phyloP scores from a whole-genome alignment of 2,797 vertebrate genomes.

The Mionectes olivaceus region DNA sequence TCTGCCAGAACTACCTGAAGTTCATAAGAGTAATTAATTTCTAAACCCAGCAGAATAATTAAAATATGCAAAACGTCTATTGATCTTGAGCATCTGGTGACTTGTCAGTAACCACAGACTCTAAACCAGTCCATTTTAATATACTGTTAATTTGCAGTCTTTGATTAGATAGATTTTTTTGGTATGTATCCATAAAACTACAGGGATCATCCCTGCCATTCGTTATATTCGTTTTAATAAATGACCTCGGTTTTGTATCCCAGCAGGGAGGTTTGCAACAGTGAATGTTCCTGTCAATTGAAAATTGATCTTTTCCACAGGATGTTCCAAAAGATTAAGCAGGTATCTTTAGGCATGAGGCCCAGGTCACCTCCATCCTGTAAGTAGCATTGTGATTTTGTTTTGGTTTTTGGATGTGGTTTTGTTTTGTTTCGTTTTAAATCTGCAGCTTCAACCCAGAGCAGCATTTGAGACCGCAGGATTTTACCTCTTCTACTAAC shows the following conservation, averaged over 20 bases:
- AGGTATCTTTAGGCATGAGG: not conserved
- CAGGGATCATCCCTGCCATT: slow-evolving; percentile 8
- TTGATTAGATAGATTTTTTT: slow-evolving; percentile 34
- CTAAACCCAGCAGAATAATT: slow-evolving; percentile 59
- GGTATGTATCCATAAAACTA: not conserved
- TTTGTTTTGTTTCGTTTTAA: not conserved
- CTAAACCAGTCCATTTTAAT: not conserved
- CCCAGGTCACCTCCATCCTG: not conserved
- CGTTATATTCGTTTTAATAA: slow-evolving; percentile 17
- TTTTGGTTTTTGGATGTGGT: not conserved
- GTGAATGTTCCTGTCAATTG: slow-evolving; percentile 15
- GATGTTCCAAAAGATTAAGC: slow-evolving; percentile 26
- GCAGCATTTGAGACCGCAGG: not conserved
- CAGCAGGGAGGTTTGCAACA: slow-evolving; percentile 22
- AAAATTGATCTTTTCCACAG: slow-evolving; percentile 32
- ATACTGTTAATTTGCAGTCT: slow-evolving; percentile 23
- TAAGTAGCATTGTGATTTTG: not conserved
- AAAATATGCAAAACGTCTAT: slow-evolving; percentile 43
- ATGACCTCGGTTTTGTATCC: slow-evolving; percentile 14
- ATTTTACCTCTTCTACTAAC: not conserved
- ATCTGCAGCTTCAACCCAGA: not conserved
- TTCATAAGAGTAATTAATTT: slow-evolving; percentile 58
- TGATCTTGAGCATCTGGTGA: slow-evolving; percentile 56
- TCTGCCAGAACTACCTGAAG: slow-evolving; percentile 46
- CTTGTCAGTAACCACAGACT: slow-evolving; percentile 44